These are phyloP conservation scores for Enteromius argenteus DNA, from an alignment of 2,797 vertebrate species.

Conservation along the genomic window DNA sequence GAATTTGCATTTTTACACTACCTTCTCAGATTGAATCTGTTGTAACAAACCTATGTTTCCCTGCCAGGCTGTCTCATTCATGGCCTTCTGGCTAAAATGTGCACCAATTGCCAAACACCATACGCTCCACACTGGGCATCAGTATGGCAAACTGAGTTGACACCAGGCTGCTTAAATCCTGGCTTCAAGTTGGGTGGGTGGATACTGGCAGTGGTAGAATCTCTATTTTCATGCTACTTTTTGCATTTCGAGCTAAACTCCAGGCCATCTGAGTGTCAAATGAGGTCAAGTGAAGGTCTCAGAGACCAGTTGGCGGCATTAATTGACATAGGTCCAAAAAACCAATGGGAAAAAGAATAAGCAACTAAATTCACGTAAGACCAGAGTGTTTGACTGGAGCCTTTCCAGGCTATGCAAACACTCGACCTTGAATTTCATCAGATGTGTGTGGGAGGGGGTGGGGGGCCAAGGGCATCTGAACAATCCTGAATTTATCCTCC, in stretches of 20 bases:
- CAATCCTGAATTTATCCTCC: constrained; percentile 55
- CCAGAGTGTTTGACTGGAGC: constrained; percentile 1
- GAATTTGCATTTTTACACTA: not conserved
- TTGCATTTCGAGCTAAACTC: not conserved
- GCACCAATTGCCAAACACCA: constrained; percentile 29
- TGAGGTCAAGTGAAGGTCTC: constrained; percentile 35
- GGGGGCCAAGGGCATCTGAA: constrained; percentile 24
- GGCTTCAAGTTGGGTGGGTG: constrained; percentile 6
- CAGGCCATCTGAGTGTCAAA: constrained; percentile 14
- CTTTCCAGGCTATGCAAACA: constrained; percentile 32
- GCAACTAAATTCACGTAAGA: constrained; percentile 1
- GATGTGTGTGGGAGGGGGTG: constrained; percentile 10
- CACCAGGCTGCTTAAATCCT: constrained; percentile 27
- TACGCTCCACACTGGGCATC: constrained; percentile 16
- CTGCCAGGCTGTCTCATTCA: not conserved
- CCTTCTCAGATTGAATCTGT: constrained; percentile 5
- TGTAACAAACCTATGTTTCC: constrained; percentile 2
- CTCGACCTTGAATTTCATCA: constrained; percentile 39
- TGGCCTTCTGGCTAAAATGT: constrained; percentile 35
- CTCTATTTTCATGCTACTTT: constrained; percentile 6
- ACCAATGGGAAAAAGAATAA: not conserved
- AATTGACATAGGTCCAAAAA: constrained; percentile 3
- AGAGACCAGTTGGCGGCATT: not conserved
- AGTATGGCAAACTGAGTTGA: constrained; percentile 29
- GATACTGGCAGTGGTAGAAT: not conserved